Base-by-base conservation (phyloP, 2,113 vertebrate genomes). In the Hystrix cristata region DNA sequence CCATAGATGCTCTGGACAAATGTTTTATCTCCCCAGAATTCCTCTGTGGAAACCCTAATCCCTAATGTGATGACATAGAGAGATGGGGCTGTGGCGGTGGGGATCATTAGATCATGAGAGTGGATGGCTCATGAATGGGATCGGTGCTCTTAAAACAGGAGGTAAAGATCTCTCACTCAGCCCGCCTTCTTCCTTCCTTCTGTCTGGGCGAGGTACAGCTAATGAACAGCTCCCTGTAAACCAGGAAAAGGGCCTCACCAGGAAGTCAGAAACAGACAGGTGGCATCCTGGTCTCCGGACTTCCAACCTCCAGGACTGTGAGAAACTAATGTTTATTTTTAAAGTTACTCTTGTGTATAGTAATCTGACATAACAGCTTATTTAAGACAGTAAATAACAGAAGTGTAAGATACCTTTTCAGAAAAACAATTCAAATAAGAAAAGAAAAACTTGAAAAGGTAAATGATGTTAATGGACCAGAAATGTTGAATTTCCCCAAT, bases 391-490 rank as follows among this genome's bases (percentile, higher is more conserved):
- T 8, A n/a, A 34, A 71, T 78, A 64, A 60, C 43, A 78, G 18
- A 80, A 93, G 25, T 64, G 0, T 1, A 57, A 92, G 64, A 84
- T 34, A 48, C 1, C 60, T 46, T 46, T 74, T 51, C 31, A 94
- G 31, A 85, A 95, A 85, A 15, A 48, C 15, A n/a, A 25, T 16
- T 78, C 15, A 60, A 94, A 59, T 57, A 88, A 83, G 59, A 82
- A 84, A 91, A 79, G 5, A 69, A 88, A 88, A 62, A 1, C 2
- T 46, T 60, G 31, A 43, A 88, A 55, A 78, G 29, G 15, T 90
- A 87, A 78, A 46, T 86, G 10, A 79, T 91, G 3, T 64, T 62
- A 74, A 11, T 88, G 3, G 25, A 69, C 81, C 62, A 86, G 27
- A 85, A 96, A 87, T 27, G 2, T 34, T 78, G 18, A 84, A 80